Base-by-base conservation (phyloP, 1,140 invertebrate genomes). In the Drosophila repleta region DNA sequence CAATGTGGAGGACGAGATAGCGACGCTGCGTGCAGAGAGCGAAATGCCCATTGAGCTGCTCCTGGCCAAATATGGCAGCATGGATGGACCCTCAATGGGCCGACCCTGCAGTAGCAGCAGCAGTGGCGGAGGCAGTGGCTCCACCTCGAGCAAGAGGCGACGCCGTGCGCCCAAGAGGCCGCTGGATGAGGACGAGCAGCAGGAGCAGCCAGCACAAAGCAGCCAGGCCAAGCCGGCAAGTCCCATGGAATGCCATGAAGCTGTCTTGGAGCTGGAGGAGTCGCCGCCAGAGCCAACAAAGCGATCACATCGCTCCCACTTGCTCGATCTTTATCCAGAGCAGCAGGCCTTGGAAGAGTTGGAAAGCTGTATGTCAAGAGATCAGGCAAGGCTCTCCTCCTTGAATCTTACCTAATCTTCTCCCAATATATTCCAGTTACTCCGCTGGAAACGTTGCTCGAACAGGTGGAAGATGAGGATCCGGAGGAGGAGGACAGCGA, bases 1-100 rank as follows among this genome's bases (percentile, higher is more conserved):
- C 74, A 96, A 97, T 92, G 96, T 96, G 35, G 94, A 96, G 79
- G 96, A 96, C 85, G 98, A 98, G 93, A 93, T 99, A 48, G 96
- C 96, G 75, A 97, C 96, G 91, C 93, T 99, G 51, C 95, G 97
- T 91, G 95, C 96, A 91, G 97, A 97, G 92, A 91, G 89, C 58
- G 97, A 98, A 93, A 99, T 99, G 97, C 98, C 98, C 69, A 94
- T 99, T 74, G 97, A 98, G 85, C 96, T 98, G 91, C 92, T 99
- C 51, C 92, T 99, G 73, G 97, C 96, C 8, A 91, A 91, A 37
- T 88, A 91, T 41, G 64, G 85, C n/a, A 71, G 71, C 24, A 66
- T 68, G 64, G 20, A n/a, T 5, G n/a, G 29, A 39, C 1, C 1
- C 11, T 6, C 74, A 43, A 4, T 68, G 3, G 0, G 26, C 52